A percentile compares a stretch with the other conserved stretches of the same genome.
Conservation (phyloP, 2,797 vertebrate species). For the Lacerta bilineata region DNA sequence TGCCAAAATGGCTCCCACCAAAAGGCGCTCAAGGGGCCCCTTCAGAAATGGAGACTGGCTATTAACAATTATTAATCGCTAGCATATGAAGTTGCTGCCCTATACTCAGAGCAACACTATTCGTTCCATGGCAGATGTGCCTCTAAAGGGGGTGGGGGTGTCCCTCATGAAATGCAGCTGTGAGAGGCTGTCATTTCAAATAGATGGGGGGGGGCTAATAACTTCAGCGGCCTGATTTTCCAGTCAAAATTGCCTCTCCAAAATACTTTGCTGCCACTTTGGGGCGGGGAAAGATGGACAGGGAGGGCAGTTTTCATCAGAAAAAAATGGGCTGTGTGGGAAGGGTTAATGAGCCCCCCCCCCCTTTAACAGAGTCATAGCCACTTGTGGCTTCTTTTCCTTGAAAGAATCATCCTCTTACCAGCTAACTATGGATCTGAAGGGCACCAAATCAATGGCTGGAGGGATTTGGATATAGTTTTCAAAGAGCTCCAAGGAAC, state of each 20-base stretch:
- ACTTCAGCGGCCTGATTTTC: background rate
- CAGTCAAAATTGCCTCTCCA: background rate
- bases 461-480: too few relatives aligned
- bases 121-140: background rate
- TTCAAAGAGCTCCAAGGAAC: too few relatives aligned
- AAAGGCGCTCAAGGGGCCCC: background rate
- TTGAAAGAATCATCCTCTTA: background rate
- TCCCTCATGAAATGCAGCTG: background rate
- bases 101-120: background rate
- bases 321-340: background rate
- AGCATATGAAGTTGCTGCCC: background rate
- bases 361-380: background rate
- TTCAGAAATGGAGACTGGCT: too few relatives aligned
- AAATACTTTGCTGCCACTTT: background rate
- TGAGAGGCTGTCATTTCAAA: background rate
- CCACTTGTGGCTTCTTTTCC: background rate
- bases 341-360: background rate
- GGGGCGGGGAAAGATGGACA: background rate
- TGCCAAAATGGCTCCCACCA: background rate
- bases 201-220: background rate
- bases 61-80: background rate
- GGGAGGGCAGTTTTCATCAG: background rate
- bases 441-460: too few relatives aligned
- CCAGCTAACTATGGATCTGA: too few relatives aligned
- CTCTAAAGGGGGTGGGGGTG: background rate